Evolutionary conservation across 2,888 invertebrate genomes (phyloP).

Genomic region (Germaria angustata): DNA sequence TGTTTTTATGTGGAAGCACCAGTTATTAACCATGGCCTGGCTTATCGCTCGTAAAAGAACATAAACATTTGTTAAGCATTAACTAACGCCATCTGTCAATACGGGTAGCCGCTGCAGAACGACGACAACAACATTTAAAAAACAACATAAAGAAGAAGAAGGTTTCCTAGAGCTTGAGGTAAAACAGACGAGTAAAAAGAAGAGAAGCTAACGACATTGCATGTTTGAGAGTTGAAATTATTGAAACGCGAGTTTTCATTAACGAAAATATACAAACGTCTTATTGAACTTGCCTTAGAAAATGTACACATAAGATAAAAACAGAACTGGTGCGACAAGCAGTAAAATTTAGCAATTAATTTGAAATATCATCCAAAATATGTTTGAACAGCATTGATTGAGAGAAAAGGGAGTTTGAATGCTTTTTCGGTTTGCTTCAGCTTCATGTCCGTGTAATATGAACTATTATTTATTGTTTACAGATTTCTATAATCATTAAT

Average conservation of each 20-base stretch:
- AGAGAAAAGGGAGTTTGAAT: too few relatives aligned
- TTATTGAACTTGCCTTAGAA: background rate
- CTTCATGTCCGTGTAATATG: too few relatives aligned
- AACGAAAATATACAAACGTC: background rate
- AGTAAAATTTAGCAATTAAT: background rate
- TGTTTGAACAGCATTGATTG: too few relatives aligned
- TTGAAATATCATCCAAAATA: too few relatives aligned
- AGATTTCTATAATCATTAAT: too few relatives aligned
- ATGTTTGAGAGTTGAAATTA: slow-evolving; percentile 48
- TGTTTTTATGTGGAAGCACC: background rate
- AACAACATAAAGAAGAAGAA: slow-evolving; percentile 16
- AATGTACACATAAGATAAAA: background rate
- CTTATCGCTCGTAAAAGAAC: slow-evolving; percentile 54
- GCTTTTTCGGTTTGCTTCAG: too few relatives aligned
- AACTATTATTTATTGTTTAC: too few relatives aligned
- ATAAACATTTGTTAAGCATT: slow-evolving; percentile 66
- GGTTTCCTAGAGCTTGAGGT: slow-evolving; percentile 29
- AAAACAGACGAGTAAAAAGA: slow-evolving; percentile 22
- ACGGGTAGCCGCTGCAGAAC: slow-evolving; percentile 53
- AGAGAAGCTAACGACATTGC: slow-evolving; percentile 47
- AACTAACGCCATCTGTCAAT: slow-evolving; percentile 66
- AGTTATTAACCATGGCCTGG: slow-evolving; percentile 42
- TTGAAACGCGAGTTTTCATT: slow-evolving; percentile 55
- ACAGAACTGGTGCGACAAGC: slow-evolving; percentile 9
- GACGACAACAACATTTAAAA: slow-evolving; percentile 18